phyloP scores from a whole-genome alignment of 2,797 vertebrate species.

The Coregonus sp. region DNA sequence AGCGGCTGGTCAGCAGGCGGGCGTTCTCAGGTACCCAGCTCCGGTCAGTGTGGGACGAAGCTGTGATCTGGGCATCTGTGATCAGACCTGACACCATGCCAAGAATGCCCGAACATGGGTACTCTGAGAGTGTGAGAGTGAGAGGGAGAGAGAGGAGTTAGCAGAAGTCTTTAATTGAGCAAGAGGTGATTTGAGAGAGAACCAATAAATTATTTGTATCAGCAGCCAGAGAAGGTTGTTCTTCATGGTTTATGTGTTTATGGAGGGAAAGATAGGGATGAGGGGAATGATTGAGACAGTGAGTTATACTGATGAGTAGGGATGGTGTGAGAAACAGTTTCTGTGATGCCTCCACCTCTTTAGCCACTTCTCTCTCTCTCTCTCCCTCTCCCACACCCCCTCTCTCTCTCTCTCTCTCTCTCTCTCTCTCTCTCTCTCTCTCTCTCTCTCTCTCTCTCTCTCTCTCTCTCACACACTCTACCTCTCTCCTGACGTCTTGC shows the following conservation, averaged over 20 bases:
- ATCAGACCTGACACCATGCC: slow-evolving; percentile 98
- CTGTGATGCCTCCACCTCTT: no score
- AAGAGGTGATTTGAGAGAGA: background rate
- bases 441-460: no score
- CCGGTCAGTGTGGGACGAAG: slow-evolving; percentile 88
- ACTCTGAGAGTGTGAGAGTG: slow-evolving; percentile 77
- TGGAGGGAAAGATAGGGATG: background rate
- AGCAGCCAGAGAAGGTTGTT: slow-evolving; percentile 14
- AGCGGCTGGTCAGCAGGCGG: slow-evolving; percentile 91
- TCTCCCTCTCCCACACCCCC: slow-evolving; percentile 1
- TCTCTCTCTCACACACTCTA: no score
- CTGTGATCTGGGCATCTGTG: slow-evolving; percentile 92
- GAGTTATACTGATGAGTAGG: slow-evolving; percentile 17
- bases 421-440: no score
- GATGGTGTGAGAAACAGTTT: background rate
- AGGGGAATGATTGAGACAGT: slow-evolving; percentile 21
- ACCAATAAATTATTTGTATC: slow-evolving; percentile 3
- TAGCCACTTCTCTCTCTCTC: slow-evolving; percentile 48
- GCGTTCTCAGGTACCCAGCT: slow-evolving; percentile 94
- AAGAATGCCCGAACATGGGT: slow-evolving; percentile 97
- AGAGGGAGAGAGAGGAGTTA: slow-evolving; percentile 8
- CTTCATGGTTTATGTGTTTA: background rate
- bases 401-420: slow-evolving; percentile 9
- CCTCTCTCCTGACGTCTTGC: slow-evolving; percentile 57
- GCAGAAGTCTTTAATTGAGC: slow-evolving; percentile 9